Evolutionary conservation across 2,797 vertebrate species (phyloP).

Genomic region (Bufotes viridis): DNA sequence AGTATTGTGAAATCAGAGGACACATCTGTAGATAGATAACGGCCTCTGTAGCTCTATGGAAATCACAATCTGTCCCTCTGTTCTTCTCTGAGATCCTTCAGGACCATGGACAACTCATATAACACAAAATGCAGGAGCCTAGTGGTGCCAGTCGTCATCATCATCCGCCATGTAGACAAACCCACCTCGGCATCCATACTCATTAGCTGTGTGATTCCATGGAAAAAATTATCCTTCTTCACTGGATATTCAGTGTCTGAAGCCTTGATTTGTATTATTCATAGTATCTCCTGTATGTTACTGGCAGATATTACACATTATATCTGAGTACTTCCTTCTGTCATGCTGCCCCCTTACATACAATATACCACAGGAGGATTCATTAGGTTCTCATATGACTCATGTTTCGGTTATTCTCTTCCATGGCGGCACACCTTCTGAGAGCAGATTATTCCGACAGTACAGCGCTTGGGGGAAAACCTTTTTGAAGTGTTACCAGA

Average conservation of each 20-base stretch:
- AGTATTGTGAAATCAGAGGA: too few relatives aligned
- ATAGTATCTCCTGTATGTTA: background rate
- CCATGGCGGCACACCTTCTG: background rate
- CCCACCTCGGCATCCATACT: background rate
- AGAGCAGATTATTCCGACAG: background rate
- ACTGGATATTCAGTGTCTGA: background rate
- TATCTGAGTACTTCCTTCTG: background rate
- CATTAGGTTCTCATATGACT: background rate
- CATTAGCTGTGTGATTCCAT: too few relatives aligned
- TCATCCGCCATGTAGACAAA: background rate
- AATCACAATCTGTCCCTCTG: too few relatives aligned
- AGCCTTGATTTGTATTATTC: background rate
- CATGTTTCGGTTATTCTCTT: background rate
- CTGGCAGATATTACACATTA: background rate
- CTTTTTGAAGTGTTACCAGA: background rate
- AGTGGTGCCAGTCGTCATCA: too few relatives aligned
- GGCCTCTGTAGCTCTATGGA: too few relatives aligned
- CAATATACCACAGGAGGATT: background rate
- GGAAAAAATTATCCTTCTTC: background rate
- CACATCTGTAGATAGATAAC: too few relatives aligned
- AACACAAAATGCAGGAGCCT: too few relatives aligned
- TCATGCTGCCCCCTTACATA: background rate
- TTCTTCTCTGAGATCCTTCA: too few relatives aligned
- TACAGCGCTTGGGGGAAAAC: background rate
- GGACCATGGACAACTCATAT: too few relatives aligned